Evolutionary conservation across 2,113 vertebrate genomes (phyloP), one percentile per base, ranked within the genome.

Genomic region (Pseudopipra pipra): DNA sequence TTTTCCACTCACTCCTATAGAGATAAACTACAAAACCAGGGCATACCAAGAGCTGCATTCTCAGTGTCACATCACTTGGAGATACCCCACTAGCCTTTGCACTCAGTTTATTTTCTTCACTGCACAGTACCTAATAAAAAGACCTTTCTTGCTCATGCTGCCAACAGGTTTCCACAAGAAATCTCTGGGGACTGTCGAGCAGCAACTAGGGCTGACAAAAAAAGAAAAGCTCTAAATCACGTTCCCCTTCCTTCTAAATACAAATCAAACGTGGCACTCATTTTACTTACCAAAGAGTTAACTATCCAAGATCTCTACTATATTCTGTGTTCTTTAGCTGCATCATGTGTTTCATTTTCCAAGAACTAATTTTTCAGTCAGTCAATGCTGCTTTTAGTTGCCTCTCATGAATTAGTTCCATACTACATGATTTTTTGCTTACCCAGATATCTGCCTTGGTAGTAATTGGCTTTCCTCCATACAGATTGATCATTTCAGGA

Each of bases 371-470:
- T 90, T 39, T 61, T 12, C n/a, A 41, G 23, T n/a, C 31, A n/a
- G 11, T 4, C 55, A 35, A 4, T 4, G 11, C 14, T 22, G 12
- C 5, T 72, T 82, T 58, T 62, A 46, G 37, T 67, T 12, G 4
- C 18, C 9, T 5, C n/a, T 51, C 78, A 41, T 56, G n/a, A 35
- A 28, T 35, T 9, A 77, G 31, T 46, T 28, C 27, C 11, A 6
- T 14, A 59, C 21, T 12, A 56, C 0, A 7, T 9, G 9, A 8
- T 17, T 68, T 81, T 93, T 88, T 61, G 18, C 99, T 98, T 98
- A 99, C 99, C 99, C 99, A 99, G 93, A 99, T 99, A 98, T 99
- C 99, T 97, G 99, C 99, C 98, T 99, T 99, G 81, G 99, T 99
- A 96, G 99, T 99, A 98, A 99, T 99, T 90, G 98, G 93, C 91